Evolutionary conservation across 23 tunicate genomes (phyloP), one percentile per base, ranked within the genome.

Genomic region (Ascidia mentula): DNA sequence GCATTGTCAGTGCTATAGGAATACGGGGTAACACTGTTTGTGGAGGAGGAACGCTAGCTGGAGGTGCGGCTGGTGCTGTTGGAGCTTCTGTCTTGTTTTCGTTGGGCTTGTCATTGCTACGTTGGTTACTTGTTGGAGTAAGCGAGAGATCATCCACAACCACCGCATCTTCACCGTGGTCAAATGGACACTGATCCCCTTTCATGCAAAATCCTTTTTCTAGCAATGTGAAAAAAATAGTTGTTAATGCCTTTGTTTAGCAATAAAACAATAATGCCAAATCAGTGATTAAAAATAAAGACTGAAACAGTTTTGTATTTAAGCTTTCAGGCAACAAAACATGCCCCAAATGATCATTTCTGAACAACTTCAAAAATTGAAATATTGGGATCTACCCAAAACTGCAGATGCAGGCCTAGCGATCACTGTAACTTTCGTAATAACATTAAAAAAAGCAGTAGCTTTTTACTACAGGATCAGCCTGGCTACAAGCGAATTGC

Each of bases 101-200:
- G 12, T 28, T 37, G 35, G 78, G 40, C 40, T 87, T 40, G 28
- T 4, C 33, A 18, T 28, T 65, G 4, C 59, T 61, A 22, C 70
- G 79, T 38, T 76, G 75, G 39, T 32, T 36, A 31, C 34, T 31
- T 2, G 88, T 22, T 28, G 84, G 35, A 15, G 74, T 53, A 6
- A 85, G 75, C 36, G 96, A 30, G 38, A 89, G 37, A 75, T 93
- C 93, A 32, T 91, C 97, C 1, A 96, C 92, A 0, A 86, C 94
- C 18, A 96, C 87, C 5, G 97, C 98, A 74, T 96, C 97, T 15
- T 46, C 72, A 36, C 99, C 99, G 45, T 96, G 99, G 60, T 96
- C 99, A 36, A 78, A 96, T 2, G 99, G 96, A 46, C 99, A 96
- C 71, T 39, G 65, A 42, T 96, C 99, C 2, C 97, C 99, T 40